A percentile compares a stretch with the other conserved stretches of the same genome.
Evolutionary conservation across 2,113 vertebrate genomes (phyloP).

Genomic region (Macrotus californicus): DNA sequence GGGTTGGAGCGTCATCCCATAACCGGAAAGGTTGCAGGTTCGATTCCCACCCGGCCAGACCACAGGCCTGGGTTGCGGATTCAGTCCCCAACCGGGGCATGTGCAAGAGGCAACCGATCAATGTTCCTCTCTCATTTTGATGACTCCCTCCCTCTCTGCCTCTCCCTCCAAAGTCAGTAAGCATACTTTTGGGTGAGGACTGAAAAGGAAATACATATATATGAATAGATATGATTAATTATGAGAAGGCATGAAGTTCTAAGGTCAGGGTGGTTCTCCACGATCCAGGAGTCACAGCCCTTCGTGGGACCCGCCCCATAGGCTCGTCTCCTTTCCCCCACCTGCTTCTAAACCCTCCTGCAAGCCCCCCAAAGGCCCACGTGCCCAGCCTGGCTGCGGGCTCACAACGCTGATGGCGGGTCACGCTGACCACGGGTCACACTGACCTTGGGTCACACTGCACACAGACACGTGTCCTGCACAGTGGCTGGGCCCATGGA

Average conservation of each 20-base stretch:
- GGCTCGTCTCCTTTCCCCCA: rapidly evolving
- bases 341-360: rapidly evolving
- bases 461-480: neutral
- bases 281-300: rapidly evolving
- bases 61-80: too few relatives aligned
- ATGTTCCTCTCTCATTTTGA: too few relatives aligned
- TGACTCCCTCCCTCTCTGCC: too few relatives aligned
- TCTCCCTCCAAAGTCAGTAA: too few relatives aligned
- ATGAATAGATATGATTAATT: neutral
- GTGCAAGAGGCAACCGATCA: too few relatives aligned
- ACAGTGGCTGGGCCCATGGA: neutral
- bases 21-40: too few relatives aligned
- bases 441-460: neutral
- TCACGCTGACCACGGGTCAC: too few relatives aligned
- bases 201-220: too few relatives aligned
- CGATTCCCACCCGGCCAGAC: too few relatives aligned
- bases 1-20: too few relatives aligned
- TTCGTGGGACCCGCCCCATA: rapidly evolving
- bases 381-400: neutral
- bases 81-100: too few relatives aligned
- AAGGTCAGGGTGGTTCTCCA: neutral
- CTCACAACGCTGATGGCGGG: neutral
- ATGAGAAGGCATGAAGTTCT: neutral
- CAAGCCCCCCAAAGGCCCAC: neutral
- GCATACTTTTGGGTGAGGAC: too few relatives aligned